Conservation (phyloP, 2,888 invertebrate genomes). For the Mongoloraphidia duomilia region DNA sequence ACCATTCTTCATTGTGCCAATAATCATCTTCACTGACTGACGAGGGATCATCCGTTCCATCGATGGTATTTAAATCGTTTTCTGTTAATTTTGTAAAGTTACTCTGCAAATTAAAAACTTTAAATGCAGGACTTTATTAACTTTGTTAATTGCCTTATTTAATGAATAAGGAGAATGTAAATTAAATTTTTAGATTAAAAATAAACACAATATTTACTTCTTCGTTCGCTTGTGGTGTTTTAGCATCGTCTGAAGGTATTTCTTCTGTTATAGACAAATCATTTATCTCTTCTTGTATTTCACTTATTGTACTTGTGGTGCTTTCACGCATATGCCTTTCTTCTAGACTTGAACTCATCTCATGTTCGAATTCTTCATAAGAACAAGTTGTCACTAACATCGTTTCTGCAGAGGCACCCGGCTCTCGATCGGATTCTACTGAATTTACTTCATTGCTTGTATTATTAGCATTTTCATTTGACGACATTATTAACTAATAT, state of each 20-base stretch:
- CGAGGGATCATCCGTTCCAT: too few species aligned
- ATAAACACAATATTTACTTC: slow-evolving; percentile 11
- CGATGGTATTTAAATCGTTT: too few species aligned
- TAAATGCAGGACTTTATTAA: not conserved
- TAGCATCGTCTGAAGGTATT: slow-evolving; percentile 10
- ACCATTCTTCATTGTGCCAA: slow-evolving; percentile 56
- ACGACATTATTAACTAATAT: too few species aligned
- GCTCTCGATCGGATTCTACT: slow-evolving; percentile 25
- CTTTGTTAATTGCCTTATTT: too few species aligned
- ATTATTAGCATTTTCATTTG: too few species aligned
- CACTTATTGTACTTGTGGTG: slow-evolving; percentile 41
- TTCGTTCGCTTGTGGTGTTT: slow-evolving; percentile 14
- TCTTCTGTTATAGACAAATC: slow-evolving; percentile 1
- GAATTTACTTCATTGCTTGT: too few species aligned
- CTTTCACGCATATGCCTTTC: slow-evolving; percentile 37
- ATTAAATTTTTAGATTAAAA: not conserved
- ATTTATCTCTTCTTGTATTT: slow-evolving; percentile 37
- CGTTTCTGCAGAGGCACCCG: slow-evolving; percentile 47
- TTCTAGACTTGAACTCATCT: slow-evolving; percentile 45
- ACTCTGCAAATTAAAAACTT: too few species aligned
- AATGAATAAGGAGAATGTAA: not conserved
- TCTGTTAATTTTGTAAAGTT: too few species aligned
- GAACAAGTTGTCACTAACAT: slow-evolving; percentile 57
- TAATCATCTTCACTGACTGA: slow-evolving; percentile 40
- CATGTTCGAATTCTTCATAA: slow-evolving; percentile 49